Conservation (phyloP, 2,797 vertebrate genomes). For the Hozukius guyotensis region DNA sequence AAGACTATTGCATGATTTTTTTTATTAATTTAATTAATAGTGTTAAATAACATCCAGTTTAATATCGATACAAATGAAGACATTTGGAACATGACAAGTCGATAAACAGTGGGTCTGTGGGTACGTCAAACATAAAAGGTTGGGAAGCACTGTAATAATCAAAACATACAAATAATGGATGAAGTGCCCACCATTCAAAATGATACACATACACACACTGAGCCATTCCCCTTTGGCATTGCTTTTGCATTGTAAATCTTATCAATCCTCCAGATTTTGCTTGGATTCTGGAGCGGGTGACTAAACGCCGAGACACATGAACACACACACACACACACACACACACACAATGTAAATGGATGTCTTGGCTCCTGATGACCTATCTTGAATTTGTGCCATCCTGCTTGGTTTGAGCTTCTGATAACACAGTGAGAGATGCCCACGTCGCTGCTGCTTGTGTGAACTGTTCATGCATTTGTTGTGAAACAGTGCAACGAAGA, state of each 20-base stretch:
- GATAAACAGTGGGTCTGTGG: background rate
- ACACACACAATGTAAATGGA: background rate
- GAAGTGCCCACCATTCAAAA: background rate
- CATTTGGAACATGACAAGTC: background rate
- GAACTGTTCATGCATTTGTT: conserved; percentile 3
- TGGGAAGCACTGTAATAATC: background rate
- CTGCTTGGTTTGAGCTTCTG: conserved; percentile 1
- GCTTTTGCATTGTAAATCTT: background rate
- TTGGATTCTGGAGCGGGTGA: background rate
- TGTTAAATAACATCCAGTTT: background rate
- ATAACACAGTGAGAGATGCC: background rate
- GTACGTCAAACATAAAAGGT: background rate
- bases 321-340: background rate
- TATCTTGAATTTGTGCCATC: background rate
- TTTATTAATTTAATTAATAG: background rate
- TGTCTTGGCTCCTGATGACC: background rate
- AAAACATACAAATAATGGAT: background rate
- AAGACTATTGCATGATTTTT: background rate
- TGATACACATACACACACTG: background rate
- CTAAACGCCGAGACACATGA: background rate
- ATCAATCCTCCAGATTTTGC: background rate
- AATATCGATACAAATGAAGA: background rate
- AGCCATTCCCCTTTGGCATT: background rate
- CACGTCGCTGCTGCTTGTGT: background rate
- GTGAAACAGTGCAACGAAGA: background rate